phyloP scores from a whole-genome alignment of 2,888 invertebrate species.

The Mycalesis mineus region DNA sequence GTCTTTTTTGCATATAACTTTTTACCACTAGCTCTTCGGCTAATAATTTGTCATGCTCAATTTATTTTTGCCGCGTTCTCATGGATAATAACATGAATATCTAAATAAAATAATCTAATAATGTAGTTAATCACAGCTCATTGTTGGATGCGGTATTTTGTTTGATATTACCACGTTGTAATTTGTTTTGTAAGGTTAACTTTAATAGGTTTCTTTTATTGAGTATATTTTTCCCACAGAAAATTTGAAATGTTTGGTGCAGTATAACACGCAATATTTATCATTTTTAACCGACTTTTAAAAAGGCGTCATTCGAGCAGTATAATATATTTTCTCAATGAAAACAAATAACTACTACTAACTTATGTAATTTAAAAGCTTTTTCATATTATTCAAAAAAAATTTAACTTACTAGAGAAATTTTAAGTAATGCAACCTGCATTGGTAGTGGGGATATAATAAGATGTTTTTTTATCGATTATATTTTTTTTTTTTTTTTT shows the following conservation, averaged over 20 bases:
- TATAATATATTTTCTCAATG: no score
- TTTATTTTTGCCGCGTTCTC: slow-evolving; percentile 26
- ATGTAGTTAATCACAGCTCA: slow-evolving; percentile 7
- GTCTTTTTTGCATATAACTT: background rate
- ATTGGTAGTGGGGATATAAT: no score
- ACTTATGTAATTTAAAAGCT: no score
- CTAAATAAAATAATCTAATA: slow-evolving; percentile 9
- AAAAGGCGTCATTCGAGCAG: no score
- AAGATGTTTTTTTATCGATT: no score
- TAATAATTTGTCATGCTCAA: slow-evolving; percentile 24
- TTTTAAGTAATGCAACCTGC: no score
- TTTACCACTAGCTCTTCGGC: background rate
- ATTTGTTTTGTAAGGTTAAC: slow-evolving; percentile 1
- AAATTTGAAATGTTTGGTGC: background rate
- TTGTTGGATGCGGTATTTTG: slow-evolving; percentile 3
- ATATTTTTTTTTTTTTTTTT: no score
- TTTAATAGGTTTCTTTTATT: background rate
- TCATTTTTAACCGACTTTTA: no score
- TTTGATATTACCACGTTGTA: slow-evolving; percentile 1
- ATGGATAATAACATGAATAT: slow-evolving; percentile 24
- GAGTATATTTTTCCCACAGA: background rate
- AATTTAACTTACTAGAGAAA: no score
- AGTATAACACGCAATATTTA: background rate
- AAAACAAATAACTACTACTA: no score
- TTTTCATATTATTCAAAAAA: no score